phyloP scores from a whole-genome alignment of 2,797 vertebrate species.

The Myioborus miniatus region DNA sequence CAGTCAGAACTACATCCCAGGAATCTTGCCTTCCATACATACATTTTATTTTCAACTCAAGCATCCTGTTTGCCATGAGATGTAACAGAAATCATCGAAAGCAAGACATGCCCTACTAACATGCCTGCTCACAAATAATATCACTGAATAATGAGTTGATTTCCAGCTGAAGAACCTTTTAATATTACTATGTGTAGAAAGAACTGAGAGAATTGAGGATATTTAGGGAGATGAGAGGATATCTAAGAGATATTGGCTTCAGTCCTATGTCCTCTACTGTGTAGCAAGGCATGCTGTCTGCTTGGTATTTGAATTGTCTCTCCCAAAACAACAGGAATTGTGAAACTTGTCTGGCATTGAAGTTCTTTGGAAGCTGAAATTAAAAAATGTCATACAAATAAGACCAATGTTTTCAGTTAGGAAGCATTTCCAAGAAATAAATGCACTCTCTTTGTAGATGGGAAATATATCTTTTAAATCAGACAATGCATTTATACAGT shows the following conservation, averaged over 20 bases:
- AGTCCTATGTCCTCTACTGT: not conserved
- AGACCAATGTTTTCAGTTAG: not conserved
- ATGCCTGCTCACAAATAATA: not conserved
- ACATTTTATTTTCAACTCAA: not conserved
- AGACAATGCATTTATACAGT: not conserved
- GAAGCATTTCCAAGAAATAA: not conserved
- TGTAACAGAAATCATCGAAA: not conserved
- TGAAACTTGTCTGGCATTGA: not conserved
- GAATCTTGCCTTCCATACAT: not conserved
- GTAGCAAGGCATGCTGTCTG: not conserved
- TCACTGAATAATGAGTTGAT: not conserved
- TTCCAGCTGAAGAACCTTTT: not conserved
- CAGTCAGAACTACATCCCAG: not conserved
- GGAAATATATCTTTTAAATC: not conserved
- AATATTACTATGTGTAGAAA: not conserved
- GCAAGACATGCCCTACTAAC: not conserved
- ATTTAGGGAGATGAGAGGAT: not conserved
- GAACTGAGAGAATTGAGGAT: not conserved
- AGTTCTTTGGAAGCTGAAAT: not conserved
- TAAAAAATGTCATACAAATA: not conserved
- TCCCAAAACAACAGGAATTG: not conserved
- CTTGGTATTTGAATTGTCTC: not conserved
- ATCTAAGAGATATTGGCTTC: not conserved
- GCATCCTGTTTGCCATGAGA: not conserved
- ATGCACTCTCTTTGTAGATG: not conserved